Evolutionary conservation across 2,888 invertebrate species (phyloP).

Genomic region (Noctua janthina): DNA sequence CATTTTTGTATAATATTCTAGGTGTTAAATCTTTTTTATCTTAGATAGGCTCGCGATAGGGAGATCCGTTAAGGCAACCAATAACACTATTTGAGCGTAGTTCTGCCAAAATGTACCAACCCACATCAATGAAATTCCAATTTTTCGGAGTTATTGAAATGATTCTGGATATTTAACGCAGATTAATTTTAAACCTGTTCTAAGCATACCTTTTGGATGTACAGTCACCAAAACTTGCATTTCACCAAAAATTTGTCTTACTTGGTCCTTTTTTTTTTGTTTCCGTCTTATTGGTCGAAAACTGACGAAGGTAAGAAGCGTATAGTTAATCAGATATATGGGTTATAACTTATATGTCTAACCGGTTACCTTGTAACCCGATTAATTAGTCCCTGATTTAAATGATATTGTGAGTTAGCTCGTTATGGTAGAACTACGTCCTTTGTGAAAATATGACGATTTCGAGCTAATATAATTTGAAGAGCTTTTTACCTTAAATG

Average conservation of each 20-base stretch:
- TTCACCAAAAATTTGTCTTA: no score
- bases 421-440: background rate
- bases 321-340: no score
- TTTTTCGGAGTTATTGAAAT: background rate
- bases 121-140: background rate
- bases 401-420: background rate
- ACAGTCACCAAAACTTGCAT: no score
- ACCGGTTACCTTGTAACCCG: background rate
- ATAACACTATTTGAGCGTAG: background rate
- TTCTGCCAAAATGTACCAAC: background rate
- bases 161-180: no score
- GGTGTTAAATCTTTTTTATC: background rate
- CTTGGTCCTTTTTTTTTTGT: no score
- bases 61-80: background rate
- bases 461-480: background rate
- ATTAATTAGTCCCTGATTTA: background rate
- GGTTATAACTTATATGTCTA: background rate
- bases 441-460: background rate
- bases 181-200: no score
- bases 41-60: background rate
- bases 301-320: no score
- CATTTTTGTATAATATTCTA: conserved; percentile 21
- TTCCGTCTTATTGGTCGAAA: no score
- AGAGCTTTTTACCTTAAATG: background rate
- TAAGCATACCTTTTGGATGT: no score